Evolutionary conservation across 2,888 invertebrate genomes (phyloP), one percentile per base, ranked within the genome.

Genomic region (Acleris cristana): DNA sequence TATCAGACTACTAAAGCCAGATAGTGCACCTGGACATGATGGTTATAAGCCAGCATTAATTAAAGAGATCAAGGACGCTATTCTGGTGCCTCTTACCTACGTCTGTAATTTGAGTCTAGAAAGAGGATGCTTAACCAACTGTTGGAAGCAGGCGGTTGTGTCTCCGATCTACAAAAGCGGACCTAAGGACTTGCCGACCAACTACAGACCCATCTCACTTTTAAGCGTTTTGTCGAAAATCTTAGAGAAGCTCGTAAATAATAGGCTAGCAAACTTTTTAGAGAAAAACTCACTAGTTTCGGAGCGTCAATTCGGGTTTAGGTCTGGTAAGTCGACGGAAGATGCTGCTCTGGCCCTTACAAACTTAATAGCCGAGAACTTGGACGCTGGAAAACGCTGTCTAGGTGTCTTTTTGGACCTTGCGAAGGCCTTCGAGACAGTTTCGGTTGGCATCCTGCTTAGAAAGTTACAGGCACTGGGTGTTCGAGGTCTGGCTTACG

Each of bases 11-110:
- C 19, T 55, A 18, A 30, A 55, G n/a, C 12, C 40, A 1, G 30
- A 30, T 40, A 55, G 55, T 19, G 55, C 55, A 3, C 40, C 55
- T 40, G 55, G 55, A 19, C 19, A n/a, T 8, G 55, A 55, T 19
- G 56, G 56, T 51, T 44, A 16, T 44, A 44, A 44, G 44, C 44
- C 44, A 44, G 3, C 14, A 4, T 16, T 44, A 44, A 12, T 44
- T 0, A 16, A 44, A 14, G 16, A 44, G 12, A 44, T 44, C 4
- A 44, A 44, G 5, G 16, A 44, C 12, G 44, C 44, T 44, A 44
- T 44, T 2, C 16, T 44, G 7, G 44, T 16, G 44, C 44, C 16
- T 4, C 44, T 44, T 14, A 44, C 44, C 14, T 44, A 3, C 44
- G 14, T 52, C 2, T 52, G 26, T 16, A 52, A 52, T 23, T 16